phyloP scores from a whole-genome alignment of 1,140 invertebrate species.

The Papilio polytes region DNA sequence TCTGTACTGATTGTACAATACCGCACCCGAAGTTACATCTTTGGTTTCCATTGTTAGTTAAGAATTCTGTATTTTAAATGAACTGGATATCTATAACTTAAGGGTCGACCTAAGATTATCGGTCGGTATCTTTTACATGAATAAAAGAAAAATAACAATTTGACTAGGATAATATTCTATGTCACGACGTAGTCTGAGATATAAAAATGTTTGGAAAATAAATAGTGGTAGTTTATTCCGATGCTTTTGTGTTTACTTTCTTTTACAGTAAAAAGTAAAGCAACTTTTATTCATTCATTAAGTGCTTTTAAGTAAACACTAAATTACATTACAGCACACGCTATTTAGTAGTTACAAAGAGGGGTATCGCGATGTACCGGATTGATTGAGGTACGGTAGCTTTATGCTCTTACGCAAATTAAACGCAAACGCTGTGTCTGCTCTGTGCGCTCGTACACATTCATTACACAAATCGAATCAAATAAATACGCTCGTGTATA shows the following conservation, averaged over 20 bases:
- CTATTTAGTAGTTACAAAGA: constrained; percentile 23
- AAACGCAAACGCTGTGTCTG: neutral
- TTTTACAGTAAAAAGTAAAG: neutral
- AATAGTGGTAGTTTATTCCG: neutral
- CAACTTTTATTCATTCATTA: constrained; percentile 9
- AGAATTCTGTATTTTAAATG: neutral
- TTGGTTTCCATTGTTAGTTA: neutral
- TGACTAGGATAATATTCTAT: no score
- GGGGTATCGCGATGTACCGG: constrained; percentile 14
- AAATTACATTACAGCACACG: constrained; percentile 18
- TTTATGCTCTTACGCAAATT: constrained; percentile 26
- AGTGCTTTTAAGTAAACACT: constrained; percentile 13
- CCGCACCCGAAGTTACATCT: neutral
- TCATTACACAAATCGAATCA: constrained; percentile 8
- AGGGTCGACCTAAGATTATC: no score
- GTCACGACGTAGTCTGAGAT: no score
- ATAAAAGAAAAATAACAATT: no score
- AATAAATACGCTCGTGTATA: constrained; percentile 6
- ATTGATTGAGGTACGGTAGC: constrained; percentile 24
- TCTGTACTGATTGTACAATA: constrained; percentile 1
- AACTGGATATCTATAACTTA: neutral
- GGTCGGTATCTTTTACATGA: no score
- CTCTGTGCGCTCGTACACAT: neutral
- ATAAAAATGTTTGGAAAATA: no score
- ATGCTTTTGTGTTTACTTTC: neutral